Conservation (phyloP, 2,797 vertebrate genomes). For the Ptychobarbus kaznakovi region DNA sequence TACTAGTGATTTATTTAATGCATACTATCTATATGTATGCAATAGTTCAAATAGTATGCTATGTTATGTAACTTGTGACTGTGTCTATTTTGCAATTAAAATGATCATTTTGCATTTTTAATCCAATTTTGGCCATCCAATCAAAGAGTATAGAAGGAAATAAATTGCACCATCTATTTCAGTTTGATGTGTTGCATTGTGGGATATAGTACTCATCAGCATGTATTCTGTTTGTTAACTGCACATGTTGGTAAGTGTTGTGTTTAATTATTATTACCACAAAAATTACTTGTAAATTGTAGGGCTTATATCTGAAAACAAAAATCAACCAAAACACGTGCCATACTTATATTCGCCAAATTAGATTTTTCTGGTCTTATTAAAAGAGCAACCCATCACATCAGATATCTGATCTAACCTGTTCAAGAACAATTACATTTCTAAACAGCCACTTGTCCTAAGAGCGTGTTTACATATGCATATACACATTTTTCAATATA, state of each 20-base stretch:
- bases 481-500: background rate
- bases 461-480: background rate
- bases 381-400: slow-evolving; percentile 26
- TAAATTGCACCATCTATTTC: background rate
- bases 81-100: background rate
- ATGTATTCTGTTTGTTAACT: background rate
- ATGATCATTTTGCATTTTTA: background rate
- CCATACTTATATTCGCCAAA: background rate
- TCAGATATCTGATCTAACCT: slow-evolving; percentile 26
- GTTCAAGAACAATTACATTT: slow-evolving; percentile 18
- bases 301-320: background rate
- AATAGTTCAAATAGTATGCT: background rate
- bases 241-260: background rate
- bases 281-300: background rate
- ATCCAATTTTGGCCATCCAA: background rate
- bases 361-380: slow-evolving; percentile 7
- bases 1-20: background rate
- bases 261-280: background rate
- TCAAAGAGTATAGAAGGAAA: background rate
- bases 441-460: slow-evolving; percentile 3
- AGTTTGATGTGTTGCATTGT: background rate
- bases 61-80: background rate
- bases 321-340: slow-evolving; percentile 12
- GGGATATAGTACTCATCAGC: background rate
- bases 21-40: background rate